phyloP scores from a whole-genome alignment of 2,888 invertebrate genomes.

The Pecten maximus region DNA sequence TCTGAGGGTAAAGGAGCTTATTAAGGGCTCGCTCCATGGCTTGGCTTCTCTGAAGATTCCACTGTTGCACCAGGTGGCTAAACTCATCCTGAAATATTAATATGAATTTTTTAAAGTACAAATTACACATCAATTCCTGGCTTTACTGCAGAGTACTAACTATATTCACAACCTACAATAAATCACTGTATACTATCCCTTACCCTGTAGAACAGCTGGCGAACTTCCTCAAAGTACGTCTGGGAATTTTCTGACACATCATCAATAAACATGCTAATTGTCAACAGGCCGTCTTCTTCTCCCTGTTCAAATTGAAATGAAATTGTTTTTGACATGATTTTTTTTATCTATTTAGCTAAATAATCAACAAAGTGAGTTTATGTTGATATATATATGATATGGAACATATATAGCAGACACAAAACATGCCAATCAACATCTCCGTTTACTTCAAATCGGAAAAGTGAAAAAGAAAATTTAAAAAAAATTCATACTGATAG shows the following conservation, averaged over 20 bases:
- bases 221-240: constrained; percentile 92
- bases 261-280: constrained; percentile 77
- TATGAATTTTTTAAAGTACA: background rate
- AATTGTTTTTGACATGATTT: background rate
- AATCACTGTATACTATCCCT: constrained; percentile 50
- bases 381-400: too few relatives aligned
- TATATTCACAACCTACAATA: background rate
- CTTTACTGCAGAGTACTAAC: too few relatives aligned
- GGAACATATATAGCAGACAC: background rate
- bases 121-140: background rate
- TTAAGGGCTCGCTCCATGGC: constrained; percentile 94
- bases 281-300: constrained; percentile 82
- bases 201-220: constrained; percentile 91
- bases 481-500: too few relatives aligned
- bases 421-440: too few relatives aligned
- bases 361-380: too few relatives aligned
- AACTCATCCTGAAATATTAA: constrained; percentile 90
- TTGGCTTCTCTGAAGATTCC: constrained; percentile 94
- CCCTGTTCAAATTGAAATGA: constrained; percentile 70
- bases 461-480: too few relatives aligned
- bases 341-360: background rate
- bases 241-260: constrained; percentile 68
- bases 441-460: too few relatives aligned
- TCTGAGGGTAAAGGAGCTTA: constrained; percentile 93
- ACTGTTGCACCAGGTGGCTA: constrained; percentile 90